Evolutionary conservation across 2,888 invertebrate genomes (phyloP), one percentile per base, ranked within the genome.

Genomic region (Gisinianus flammeolus): DNA sequence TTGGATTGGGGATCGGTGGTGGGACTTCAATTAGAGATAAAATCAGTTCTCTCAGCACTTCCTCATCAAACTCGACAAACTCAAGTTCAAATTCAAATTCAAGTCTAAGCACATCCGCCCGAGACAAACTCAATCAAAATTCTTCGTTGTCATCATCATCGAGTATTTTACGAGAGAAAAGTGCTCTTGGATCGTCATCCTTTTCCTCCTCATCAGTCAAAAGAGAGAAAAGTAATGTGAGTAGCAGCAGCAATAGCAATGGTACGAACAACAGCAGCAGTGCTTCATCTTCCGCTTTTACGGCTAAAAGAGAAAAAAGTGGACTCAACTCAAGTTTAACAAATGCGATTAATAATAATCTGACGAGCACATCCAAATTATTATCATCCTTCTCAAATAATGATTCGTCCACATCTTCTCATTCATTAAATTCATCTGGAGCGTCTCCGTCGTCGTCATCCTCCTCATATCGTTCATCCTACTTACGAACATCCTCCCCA

Each of bases 221-320:
- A 54, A 35, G 77, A 66, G 77, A 77, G 52, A 77, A 77, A 72
- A 77, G 77, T 62, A 72, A 77, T 8, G 73, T 75, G 24, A 79
- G 75, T 10, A 64, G 64, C 4, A 26, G 62, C 12, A 33, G 71
- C 31, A 72, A 62, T 44, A 8, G 72, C 52, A 79, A 74, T 64
- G 6, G 6, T 16, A 54, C 54, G n/a, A 54, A n/a, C 16, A n/a
- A 54, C 16, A 22, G n/a, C 19, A 16, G 44, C 44, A 16, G 16
- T 16, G 64, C 30, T n/a, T 67, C 79, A 26, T 56, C 78, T 24
- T n/a, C 62, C 44, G 44, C 73, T 1, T 28, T 33, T 31, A 8
- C 75, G 8, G 54, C 64, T 26, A 74, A 33, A 0, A 64, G 74
- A 24, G 67, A 71, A 30, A 52, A 71, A 54, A 78, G 78, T 22